Percentiles rank a stretch among this genome's conserved stretches.
phyloP scores from a whole-genome alignment of 2,888 invertebrate species.

The Cheilosia variabilis region DNA sequence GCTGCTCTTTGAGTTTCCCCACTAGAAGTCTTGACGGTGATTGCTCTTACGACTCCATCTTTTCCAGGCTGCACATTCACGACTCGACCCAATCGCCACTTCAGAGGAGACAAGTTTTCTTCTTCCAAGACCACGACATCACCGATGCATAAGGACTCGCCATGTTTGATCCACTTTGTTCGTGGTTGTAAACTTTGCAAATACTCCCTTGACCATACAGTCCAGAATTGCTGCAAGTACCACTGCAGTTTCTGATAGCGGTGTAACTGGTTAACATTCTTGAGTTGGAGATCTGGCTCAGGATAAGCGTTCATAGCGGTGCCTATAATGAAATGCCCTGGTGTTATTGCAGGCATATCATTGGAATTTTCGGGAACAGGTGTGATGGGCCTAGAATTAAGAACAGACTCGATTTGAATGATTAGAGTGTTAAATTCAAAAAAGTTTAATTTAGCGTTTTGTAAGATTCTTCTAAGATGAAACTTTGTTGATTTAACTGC shows the following conservation, averaged over 20 bases:
- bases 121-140: conserved; percentile 37
- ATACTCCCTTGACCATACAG: conserved; percentile 44
- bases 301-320: conserved; percentile 56
- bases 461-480: conserved; percentile 33
- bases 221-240: conserved; percentile 60
- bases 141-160: conserved; percentile 20
- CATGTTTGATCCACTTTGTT: conserved; percentile 20
- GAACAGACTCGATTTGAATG: conserved; percentile 39
- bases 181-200: conserved; percentile 35
- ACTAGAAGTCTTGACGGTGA: conserved; percentile 33
- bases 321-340: conserved; percentile 61
- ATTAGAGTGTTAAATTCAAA: neutral
- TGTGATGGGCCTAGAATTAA: conserved; percentile 64
- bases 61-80: conserved; percentile 6
- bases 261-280: conserved; percentile 41
- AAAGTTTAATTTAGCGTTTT: conserved; percentile 36
- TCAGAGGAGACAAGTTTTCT: conserved; percentile 28
- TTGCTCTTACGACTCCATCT: conserved; percentile 27
- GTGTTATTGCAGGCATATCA: conserved; percentile 57
- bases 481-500: conserved; percentile 31
- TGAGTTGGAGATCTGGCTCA: conserved; percentile 44
- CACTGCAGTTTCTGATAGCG: conserved; percentile 43
- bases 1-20: conserved; percentile 46
- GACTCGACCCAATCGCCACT: conserved; percentile 34
- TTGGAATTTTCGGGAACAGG: conserved; percentile 50